Base-by-base conservation (phyloP, 1,140 invertebrate genomes). In the Asobara japonica region DNA sequence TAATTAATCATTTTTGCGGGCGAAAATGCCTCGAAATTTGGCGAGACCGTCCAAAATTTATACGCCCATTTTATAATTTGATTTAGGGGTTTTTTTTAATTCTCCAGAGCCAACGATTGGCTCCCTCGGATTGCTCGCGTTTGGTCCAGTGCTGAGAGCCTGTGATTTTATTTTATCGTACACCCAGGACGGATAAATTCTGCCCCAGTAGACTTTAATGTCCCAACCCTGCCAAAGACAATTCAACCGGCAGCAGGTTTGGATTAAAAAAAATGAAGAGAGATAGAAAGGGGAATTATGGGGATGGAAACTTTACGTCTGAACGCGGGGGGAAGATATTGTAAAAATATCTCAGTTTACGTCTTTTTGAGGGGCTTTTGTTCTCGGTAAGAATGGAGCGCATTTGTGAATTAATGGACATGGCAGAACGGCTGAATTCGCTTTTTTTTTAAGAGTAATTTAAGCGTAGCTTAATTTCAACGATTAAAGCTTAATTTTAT, bases 141-240 rank as follows among this genome's bases (percentile, higher is more conserved):
- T 56, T 56, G 20, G 51, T 56, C 51, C 51, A 56, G 51, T 56
- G 22, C 51, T 56, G 20, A 25, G 51, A 22, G 51, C 8, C 51
- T 22, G 25, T 62, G 29, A 18, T 62, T 62, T 62, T 29, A 62
- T 62, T 62, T 62, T 62, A 30, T 62, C 29, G n/a, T 31, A 62
- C 60, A 16, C 29, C 29, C 60, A 62, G 60, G 60, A 13, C 25
- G 60, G 60, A 62, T 62, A 62, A 62, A 62, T 62, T 62, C 25
- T 30, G 8, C 25, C 60, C 60, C 60, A 31, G 60, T 30, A 29
- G 60, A 62, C 60, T 62, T 62, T 62, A 62, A 62, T 62, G 60
- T 31, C 29, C 60, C 60, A 2, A 62, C 60, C n/a, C 60, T 62
- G 60, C 60, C 60, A 62, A 62, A 62, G 60, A 62, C 60, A 62